Evolutionary conservation across 2,113 vertebrate genomes (phyloP).

Genomic region (Perca flavescens): DNA sequence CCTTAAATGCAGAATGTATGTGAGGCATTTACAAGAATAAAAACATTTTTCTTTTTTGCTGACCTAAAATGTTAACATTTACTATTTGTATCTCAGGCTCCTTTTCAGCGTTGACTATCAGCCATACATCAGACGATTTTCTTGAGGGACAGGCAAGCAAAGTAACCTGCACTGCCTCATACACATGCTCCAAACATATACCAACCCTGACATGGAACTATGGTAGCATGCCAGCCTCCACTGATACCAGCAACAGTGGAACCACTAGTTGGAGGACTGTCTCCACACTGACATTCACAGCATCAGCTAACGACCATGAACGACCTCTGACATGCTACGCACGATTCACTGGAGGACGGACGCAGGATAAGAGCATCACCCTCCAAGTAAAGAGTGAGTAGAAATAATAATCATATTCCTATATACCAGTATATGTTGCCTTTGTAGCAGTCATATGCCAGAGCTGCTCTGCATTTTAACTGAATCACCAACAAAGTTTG

Average conservation of each 20-base stretch:
- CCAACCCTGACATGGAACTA: slow-evolving; percentile 65
- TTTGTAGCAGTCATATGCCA: not conserved
- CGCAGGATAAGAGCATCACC: not conserved
- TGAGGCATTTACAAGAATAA: not conserved
- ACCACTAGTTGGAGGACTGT: slow-evolving; percentile 2
- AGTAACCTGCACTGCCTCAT: slow-evolving; percentile 63
- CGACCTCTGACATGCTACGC: slow-evolving; percentile 54
- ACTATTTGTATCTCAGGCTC: slow-evolving; percentile 46
- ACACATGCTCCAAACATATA: slow-evolving; percentile 46
- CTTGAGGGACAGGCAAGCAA: slow-evolving; percentile 48
- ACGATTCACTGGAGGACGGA: not conserved
- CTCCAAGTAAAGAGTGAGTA: slow-evolving; percentile 60
- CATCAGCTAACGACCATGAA: slow-evolving; percentile 57
- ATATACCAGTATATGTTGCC: not conserved
- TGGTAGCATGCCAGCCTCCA: slow-evolving; percentile 29
- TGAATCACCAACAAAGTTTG: not conserved
- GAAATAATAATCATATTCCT: not conserved
- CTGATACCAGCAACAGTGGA: rapidly evolving
- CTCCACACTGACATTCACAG: slow-evolving; percentile 59
- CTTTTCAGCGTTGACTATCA: slow-evolving; percentile 22
- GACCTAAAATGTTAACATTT: not conserved
- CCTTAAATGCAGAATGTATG: slow-evolving; percentile 62
- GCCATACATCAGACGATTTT: slow-evolving; percentile 27
- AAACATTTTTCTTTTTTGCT: not conserved
- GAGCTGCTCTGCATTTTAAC: not conserved